Evolutionary conservation across 2,888 invertebrate genomes (phyloP), one percentile per base, ranked within the genome.

Genomic region (Mamestra brassicae): DNA sequence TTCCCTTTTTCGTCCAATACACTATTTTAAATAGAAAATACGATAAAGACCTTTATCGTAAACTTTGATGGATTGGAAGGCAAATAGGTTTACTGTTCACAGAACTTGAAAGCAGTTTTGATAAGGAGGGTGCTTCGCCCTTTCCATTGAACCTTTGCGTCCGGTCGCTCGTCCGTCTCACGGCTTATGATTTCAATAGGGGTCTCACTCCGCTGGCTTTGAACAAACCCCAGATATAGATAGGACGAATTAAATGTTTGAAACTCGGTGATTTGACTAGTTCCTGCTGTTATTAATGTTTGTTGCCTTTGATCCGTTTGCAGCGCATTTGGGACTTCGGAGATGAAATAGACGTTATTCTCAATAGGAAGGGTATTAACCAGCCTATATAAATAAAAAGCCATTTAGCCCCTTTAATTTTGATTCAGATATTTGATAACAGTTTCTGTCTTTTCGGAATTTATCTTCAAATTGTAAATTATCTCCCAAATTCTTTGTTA

Each of bases 31-130:
- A 89, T 86, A 88, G 77, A 84, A 85, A 80, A 87, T 86, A 80
- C 76, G 88, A 87, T 87, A 85, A 88, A 81, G 76, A 85, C 79
- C 71, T 88, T 87, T 90, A 91, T 90, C 89, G 78, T 85, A 86
- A 86, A 86, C 88, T 89, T 88, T 88, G 91, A 90, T 89, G 90
- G 89, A 90, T 91, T 89, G 89, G 88, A 89, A 89, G 85, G 88
- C 87, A 90, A 91, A 90, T 91, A 91, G 84, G 87, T 87, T 88
- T 88, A 81, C 86, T 89, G 89, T 81, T 87, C 88, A 88, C 72
- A 83, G 88, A 89, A 89, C 89, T 90, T 85, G 90, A 91, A 90
- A 90, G 89, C 88, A 88, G 87, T 90, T 86, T 89, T 90, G 90
- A 91, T 91, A 90, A 90, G 89, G 83, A 86, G 85, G 87, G 81